phyloP scores from a whole-genome alignment of 2,888 invertebrate species.

The Drosophila aldrichi region DNA sequence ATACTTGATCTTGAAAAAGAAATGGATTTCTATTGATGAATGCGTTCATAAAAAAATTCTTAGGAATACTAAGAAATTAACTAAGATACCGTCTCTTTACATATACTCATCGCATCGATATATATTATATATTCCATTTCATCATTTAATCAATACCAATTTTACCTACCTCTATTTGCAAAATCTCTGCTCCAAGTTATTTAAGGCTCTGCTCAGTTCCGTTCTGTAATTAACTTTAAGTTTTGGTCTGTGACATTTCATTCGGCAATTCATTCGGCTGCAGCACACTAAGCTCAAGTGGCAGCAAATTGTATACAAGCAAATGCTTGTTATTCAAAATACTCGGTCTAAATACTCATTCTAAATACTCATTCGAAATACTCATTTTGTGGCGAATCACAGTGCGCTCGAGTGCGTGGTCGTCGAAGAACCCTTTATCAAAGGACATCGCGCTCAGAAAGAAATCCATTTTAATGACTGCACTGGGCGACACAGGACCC shows the following conservation, averaged over 20 bases:
- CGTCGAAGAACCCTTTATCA: constrained; percentile 55
- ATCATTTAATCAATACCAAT: no score
- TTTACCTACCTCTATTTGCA: no score
- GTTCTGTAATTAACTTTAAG: constrained; percentile 23
- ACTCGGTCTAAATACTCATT: constrained; percentile 53
- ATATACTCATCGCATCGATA: not conserved
- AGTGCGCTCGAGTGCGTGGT: constrained; percentile 51
- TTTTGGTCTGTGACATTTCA: not conserved
- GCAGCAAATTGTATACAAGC: constrained; percentile 13
- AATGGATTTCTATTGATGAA: no score
- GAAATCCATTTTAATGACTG: constrained; percentile 82
- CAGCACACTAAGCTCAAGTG: constrained; percentile 8
- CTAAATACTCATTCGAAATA: constrained; percentile 50
- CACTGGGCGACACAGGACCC: constrained; percentile 57
- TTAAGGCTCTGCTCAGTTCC: not conserved
- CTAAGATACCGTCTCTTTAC: no score
- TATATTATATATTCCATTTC: not conserved
- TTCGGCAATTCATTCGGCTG: not conserved
- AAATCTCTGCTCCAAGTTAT: not conserved
- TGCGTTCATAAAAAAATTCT: no score
- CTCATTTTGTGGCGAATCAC: constrained; percentile 37
- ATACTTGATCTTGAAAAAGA: no score
- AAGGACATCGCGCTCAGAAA: constrained; percentile 52
- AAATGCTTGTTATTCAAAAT: constrained; percentile 68
- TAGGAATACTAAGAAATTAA: no score